Conservation (phyloP, 1,140 invertebrate genomes). For the Magallana ariakensis region DNA sequence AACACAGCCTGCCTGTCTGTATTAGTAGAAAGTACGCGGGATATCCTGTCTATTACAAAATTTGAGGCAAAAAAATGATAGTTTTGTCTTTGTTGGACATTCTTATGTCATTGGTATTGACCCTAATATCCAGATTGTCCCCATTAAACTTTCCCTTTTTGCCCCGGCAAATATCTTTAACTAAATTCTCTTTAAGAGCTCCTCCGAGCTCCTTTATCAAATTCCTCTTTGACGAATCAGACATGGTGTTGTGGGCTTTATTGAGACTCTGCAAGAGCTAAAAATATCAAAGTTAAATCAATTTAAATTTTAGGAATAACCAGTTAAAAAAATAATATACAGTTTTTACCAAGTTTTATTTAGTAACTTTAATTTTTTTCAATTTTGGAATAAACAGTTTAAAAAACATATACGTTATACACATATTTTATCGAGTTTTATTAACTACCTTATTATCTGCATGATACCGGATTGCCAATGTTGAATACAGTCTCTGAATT, state of each 20-base stretch:
- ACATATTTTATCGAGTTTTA: too few species aligned
- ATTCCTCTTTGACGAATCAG: constrained; percentile 43
- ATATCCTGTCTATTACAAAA: background rate
- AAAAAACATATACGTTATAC: too few species aligned
- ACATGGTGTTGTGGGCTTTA: constrained; percentile 49
- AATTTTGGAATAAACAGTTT: too few species aligned
- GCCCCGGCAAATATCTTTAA: background rate
- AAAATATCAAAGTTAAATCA: too few species aligned
- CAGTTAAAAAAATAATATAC: background rate
- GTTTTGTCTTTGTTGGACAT: constrained; percentile 34
- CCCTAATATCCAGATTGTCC: constrained; percentile 48
- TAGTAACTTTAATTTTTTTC: too few species aligned
- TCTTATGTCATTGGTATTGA: constrained; percentile 46
- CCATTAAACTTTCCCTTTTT: constrained; percentile 50
- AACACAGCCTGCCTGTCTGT: background rate
- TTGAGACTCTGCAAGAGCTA: background rate
- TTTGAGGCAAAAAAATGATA: constrained; percentile 46
- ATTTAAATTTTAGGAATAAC: too few species aligned
- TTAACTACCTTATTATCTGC: constrained; percentile 52
- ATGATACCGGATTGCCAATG: constrained; percentile 49
- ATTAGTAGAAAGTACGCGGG: background rate
- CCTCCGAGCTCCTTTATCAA: constrained; percentile 32
- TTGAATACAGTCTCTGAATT: constrained; percentile 40
- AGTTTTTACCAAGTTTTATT: background rate
- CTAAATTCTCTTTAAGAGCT: background rate